Evolutionary conservation across 1,140 invertebrate species (phyloP).

Genomic region (Bombus soroeensis): DNA sequence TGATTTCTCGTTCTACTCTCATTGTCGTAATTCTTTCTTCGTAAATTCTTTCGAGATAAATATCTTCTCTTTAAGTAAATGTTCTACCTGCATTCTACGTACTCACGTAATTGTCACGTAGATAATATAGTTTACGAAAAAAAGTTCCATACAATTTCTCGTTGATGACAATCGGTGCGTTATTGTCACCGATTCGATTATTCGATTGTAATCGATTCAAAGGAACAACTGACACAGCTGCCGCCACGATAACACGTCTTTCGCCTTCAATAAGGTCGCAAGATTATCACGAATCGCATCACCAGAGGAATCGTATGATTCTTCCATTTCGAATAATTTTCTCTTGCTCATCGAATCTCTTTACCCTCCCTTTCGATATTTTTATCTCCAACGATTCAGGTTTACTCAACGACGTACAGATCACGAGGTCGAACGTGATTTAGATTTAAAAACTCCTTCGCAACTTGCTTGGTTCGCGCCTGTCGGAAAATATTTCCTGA

Average conservation of each 20-base stretch:
- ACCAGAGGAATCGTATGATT: not conserved
- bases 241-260: not conserved
- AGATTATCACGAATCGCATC: constrained; percentile 15
- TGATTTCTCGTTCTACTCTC: too few species aligned
- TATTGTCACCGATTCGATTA: constrained; percentile 18
- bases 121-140: not conserved
- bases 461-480: too few species aligned
- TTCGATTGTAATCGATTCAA: constrained; percentile 14
- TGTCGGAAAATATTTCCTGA: not conserved
- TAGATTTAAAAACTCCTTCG: not conserved
- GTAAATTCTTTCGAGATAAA: too few species aligned
- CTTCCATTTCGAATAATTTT: not conserved
- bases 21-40: too few species aligned
- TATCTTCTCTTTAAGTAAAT: not conserved
- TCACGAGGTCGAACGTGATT: not conserved
- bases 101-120: too few species aligned
- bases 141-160: not conserved
- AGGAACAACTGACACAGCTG: not conserved
- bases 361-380: not conserved
- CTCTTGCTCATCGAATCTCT: too few species aligned
- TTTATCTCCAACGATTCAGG: not conserved
- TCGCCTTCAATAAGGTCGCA: not conserved
- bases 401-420: not conserved
- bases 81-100: not conserved
- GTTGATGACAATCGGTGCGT: not conserved